phyloP scores from a whole-genome alignment of 2,888 invertebrate species.

The Fissipunctia ypsillon region DNA sequence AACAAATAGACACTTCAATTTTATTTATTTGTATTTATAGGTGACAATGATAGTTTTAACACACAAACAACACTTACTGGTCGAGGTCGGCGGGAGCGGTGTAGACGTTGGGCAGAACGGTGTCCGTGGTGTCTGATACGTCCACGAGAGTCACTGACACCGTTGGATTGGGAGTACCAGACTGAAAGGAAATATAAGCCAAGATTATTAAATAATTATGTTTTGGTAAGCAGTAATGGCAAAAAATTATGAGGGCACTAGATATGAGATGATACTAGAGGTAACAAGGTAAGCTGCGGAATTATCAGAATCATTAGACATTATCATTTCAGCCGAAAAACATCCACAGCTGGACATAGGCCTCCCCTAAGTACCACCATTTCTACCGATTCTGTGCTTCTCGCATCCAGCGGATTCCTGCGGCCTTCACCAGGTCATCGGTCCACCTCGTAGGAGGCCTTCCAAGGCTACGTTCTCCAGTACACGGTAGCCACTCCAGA shows the following conservation, averaged over 20 bases:
- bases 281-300: too few relatives aligned
- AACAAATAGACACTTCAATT: too few relatives aligned
- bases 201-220: neutral
- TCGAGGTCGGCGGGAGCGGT: constrained; percentile 75
- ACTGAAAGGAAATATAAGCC: constrained; percentile 71
- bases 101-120: constrained; percentile 66
- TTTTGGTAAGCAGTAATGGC: neutral
- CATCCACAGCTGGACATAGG: neutral
- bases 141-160: constrained; percentile 83
- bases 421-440: neutral
- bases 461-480: neutral
- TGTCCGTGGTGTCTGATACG: constrained; percentile 57
- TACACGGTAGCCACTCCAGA: too few relatives aligned
- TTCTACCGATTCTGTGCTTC: too few relatives aligned
- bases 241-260: neutral
- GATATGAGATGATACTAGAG: neutral
- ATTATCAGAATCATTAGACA: neutral
- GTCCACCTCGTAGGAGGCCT: neutral
- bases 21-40: too few relatives aligned
- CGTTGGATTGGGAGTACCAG: constrained; percentile 85
- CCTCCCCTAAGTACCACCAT: neutral
- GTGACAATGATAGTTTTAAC: neutral
- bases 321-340: neutral
- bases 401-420: too few relatives aligned
- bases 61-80: constrained; percentile 76